A percentile compares a stretch with the other conserved stretches of the same genome.
phyloP scores from a whole-genome alignment of 1,140 invertebrate species.

The Zophobas morio region DNA sequence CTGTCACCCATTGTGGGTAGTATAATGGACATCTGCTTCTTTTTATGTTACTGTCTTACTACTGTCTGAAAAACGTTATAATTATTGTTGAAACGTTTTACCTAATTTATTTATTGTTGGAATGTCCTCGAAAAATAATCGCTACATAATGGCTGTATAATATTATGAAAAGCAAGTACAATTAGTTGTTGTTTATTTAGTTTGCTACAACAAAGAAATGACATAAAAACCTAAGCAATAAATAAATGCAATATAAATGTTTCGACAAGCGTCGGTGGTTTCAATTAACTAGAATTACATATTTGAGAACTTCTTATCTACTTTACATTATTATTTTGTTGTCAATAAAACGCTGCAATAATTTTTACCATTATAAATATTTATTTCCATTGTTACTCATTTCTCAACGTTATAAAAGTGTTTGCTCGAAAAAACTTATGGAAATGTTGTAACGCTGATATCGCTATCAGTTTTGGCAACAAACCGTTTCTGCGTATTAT shows the following conservation, averaged over 20 bases:
- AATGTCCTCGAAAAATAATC: too few species aligned
- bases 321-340: not conserved
- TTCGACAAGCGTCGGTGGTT: not conserved
- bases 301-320: not conserved
- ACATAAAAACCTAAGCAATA: not conserved
- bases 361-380: not conserved
- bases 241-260: not conserved
- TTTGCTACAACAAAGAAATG: too few species aligned
- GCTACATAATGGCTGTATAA: too few species aligned
- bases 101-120: too few species aligned
- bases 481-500: not conserved
- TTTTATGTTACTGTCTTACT: too few species aligned
- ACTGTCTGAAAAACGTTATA: too few species aligned
- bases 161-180: too few species aligned
- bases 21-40: not conserved
- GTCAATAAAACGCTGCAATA: not conserved
- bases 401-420: not conserved
- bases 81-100: too few species aligned
- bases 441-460: not conserved
- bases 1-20: not conserved
- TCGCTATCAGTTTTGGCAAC: constrained; percentile 9
- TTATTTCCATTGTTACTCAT: not conserved
- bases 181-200: too few species aligned
- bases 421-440: not conserved
- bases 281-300: not conserved